Percentiles rank a stretch among this genome's conserved stretches.
Conservation (phyloP, 92 coral and sea anemone genomes). For the Muricea muricata region DNA sequence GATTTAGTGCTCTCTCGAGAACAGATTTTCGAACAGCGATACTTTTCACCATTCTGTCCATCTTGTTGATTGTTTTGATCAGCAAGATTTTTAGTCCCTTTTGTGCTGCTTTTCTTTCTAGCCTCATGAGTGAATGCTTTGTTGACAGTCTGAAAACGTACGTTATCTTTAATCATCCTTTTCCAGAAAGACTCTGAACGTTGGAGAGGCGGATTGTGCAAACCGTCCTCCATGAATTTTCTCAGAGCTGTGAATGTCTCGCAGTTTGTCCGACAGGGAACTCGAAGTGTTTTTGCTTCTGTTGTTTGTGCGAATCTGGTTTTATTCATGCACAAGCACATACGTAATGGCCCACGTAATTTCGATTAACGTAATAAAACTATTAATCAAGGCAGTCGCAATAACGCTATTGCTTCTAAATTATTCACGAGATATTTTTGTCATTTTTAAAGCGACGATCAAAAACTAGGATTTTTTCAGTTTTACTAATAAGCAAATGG, state of each 20-base stretch:
- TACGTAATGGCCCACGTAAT: background rate
- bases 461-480: no score
- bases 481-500: no score
- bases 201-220: background rate
- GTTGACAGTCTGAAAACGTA: background rate
- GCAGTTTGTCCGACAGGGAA: background rate
- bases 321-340: background rate
- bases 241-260: background rate
- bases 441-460: no score
- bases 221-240: background rate
- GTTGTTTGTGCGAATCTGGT: background rate
- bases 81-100: background rate
- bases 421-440: background rate
- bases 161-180: background rate
- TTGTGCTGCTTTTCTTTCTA: background rate
- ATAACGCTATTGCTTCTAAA: background rate
- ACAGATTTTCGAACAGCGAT: background rate
- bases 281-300: background rate
- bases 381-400: slow-evolving; percentile 7
- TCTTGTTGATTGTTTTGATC: background rate
- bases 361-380: background rate
- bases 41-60: background rate
- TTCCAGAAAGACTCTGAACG: background rate
- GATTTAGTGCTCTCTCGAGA: background rate
- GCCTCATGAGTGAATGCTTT: background rate